A percentile compares a stretch with the other conserved stretches of the same genome.
Conservation (phyloP, 2,797 vertebrate genomes). For the Platyrinchus mystaceus region DNA sequence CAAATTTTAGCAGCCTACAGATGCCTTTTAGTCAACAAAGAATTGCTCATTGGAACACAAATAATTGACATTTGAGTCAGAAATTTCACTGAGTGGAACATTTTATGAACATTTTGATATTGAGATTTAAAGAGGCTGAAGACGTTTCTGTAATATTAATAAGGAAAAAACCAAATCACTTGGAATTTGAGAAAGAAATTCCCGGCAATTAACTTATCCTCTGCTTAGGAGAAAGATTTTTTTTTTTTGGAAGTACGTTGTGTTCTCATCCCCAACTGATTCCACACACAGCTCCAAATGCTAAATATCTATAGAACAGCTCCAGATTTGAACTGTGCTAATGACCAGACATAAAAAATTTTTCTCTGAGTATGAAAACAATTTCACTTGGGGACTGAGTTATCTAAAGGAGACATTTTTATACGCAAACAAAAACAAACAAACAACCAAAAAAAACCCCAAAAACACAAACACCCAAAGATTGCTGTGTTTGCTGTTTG, state of each 20-base stretch:
- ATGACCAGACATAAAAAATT: background rate
- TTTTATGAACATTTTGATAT: background rate
- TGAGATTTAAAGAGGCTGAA: background rate
- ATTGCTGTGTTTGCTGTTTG: background rate
- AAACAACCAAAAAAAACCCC: background rate
- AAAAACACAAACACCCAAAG: background rate
- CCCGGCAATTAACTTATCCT: constrained; percentile 6
- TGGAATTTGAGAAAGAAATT: background rate
- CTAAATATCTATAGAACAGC: constrained; percentile 42
- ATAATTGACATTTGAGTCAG: constrained; percentile 35
- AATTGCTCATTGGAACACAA: constrained; percentile 34
- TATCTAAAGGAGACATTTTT: background rate
- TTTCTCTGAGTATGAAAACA: constrained; percentile 15
- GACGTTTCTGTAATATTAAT: background rate
- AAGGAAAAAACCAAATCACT: background rate
- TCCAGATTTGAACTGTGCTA: constrained; percentile 27
- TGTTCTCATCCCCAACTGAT: constrained; percentile 23
- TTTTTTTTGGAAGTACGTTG: constrained; percentile 19
- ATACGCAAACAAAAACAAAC: background rate
- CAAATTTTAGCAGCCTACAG: background rate
- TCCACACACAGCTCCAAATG: background rate
- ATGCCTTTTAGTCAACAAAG: constrained; percentile 16
- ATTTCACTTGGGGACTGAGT: background rate
- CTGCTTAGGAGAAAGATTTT: background rate
- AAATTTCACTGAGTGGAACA: background rate